Evolutionary conservation across 2,888 invertebrate genomes (phyloP).

Genomic region (Nasonia oneida): DNA sequence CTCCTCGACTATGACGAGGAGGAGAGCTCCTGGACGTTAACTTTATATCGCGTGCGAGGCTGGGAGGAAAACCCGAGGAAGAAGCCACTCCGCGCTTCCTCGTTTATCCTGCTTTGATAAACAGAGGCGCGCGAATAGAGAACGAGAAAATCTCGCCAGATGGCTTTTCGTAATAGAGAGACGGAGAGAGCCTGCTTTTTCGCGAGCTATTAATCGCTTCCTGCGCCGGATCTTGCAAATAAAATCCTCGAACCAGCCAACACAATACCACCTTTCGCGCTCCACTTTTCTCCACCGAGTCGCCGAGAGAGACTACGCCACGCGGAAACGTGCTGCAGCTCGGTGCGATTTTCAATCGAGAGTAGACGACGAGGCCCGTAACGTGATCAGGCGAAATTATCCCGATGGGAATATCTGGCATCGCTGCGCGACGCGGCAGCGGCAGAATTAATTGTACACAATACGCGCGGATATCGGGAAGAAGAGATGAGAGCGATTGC

Average conservation of each 20-base stretch:
- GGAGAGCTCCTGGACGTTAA: not conserved
- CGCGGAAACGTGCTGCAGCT: not conserved
- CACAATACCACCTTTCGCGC: not conserved
- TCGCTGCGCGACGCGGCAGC: not conserved
- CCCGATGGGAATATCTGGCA: constrained; percentile 28
- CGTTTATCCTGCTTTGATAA: not conserved
- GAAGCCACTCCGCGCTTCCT: too few species aligned
- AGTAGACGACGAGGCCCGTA: not conserved
- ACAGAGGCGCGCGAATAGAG: not conserved
- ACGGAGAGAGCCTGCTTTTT: not conserved
- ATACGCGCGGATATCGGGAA: not conserved
- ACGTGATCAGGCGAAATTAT: constrained; percentile 36
- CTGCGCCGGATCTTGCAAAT: not conserved
- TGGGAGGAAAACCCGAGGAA: not conserved
- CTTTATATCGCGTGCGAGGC: not conserved
- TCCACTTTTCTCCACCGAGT: not conserved
- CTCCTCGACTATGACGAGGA: constrained; percentile 15
- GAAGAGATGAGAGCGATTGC: not conserved
- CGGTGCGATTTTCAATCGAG: not conserved
- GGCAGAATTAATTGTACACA: not conserved
- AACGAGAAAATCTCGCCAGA: not conserved
- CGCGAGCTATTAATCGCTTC: not conserved
- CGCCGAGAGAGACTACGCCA: not conserved
- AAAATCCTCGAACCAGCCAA: too few species aligned
- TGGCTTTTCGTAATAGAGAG: not conserved